These are phyloP conservation scores for Rhopalosiphum nymphaeae DNA, from an alignment of 2,888 invertebrate genomes.

Conservation along the genomic window DNA sequence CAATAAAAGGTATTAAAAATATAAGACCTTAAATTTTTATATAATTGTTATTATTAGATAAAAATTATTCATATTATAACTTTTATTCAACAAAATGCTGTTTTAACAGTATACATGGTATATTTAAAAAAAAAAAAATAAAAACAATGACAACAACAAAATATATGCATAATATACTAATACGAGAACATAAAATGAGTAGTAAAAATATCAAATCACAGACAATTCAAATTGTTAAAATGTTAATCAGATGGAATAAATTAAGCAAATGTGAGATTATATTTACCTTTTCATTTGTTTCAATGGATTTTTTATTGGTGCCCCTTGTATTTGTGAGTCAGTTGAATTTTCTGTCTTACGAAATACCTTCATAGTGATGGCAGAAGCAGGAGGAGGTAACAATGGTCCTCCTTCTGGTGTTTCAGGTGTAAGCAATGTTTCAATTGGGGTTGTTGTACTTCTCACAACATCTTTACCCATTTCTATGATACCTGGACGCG, in stretches of 20 bases:
- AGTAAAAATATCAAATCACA: conserved; percentile 42
- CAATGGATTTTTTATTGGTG: conserved; percentile 58
- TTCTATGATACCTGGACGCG: conserved; percentile 44
- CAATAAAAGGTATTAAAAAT: not conserved
- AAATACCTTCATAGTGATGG: conserved; percentile 57
- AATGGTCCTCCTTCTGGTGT: conserved; percentile 41
- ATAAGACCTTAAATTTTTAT: conserved; percentile 17
- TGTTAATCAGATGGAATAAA: not conserved
- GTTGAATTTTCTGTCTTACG: conserved; percentile 34
- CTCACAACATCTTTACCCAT: conserved; percentile 57
- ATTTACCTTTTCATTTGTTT: conserved; percentile 62
- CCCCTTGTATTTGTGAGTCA: conserved; percentile 42
- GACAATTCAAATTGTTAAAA: conserved; percentile 22
- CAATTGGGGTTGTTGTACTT: conserved; percentile 24
- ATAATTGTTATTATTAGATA: conserved; percentile 17
- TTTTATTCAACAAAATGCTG: conserved; percentile 18
- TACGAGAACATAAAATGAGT: conserved; percentile 5
- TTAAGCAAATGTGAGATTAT: not conserved
- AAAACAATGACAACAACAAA: not conserved
- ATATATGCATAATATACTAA: not conserved
- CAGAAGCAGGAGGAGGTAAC: conserved; percentile 61
- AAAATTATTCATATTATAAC: conserved; percentile 5
- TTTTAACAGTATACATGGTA: not conserved
- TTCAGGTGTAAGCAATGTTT: conserved; percentile 31
- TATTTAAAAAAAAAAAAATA: conserved; percentile 18